These are phyloP conservation scores for Amphimedon queenslandica DNA, from an alignment of 37 sponge, comb jelly and placozoan species.

Conservation along the genomic window DNA sequence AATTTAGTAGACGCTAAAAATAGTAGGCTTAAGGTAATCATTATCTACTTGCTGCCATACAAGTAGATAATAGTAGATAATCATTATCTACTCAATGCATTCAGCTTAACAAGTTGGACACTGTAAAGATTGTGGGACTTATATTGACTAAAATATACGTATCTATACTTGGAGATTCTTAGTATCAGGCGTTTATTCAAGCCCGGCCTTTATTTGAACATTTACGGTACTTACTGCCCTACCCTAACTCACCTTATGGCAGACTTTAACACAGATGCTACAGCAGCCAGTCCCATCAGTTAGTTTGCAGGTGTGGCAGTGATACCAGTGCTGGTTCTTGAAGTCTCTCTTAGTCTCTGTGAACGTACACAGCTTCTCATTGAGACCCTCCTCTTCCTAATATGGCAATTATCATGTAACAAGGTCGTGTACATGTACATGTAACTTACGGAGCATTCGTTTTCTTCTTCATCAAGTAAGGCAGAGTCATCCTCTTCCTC, in stretches of 20 bases:
- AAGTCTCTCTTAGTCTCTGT: slow-evolving; percentile 69
- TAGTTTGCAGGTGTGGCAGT: slow-evolving; percentile 87
- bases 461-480: slow-evolving; percentile 15
- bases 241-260: slow-evolving; percentile 95
- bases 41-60: too few species aligned
- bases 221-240: too few species aligned
- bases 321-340: slow-evolving; percentile 87
- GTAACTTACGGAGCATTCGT: slow-evolving; percentile 20
- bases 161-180: too few species aligned
- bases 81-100: too few species aligned
- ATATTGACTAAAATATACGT: too few species aligned
- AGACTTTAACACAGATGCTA: slow-evolving; percentile 87
- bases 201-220: too few species aligned
- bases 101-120: too few species aligned
- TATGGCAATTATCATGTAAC: too few species aligned
- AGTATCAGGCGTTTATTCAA: too few species aligned
- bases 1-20: too few species aligned
- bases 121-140: too few species aligned
- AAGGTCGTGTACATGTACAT: background rate
- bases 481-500: slow-evolving; percentile 26
- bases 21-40: too few species aligned
- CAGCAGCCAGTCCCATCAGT: slow-evolving; percentile 75
- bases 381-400: slow-evolving; percentile 70
- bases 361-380: slow-evolving; percentile 83
- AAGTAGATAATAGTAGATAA: background rate